phyloP scores from a whole-genome alignment of 2,113 vertebrate genomes.

The Lasiurus cinereus region DNA sequence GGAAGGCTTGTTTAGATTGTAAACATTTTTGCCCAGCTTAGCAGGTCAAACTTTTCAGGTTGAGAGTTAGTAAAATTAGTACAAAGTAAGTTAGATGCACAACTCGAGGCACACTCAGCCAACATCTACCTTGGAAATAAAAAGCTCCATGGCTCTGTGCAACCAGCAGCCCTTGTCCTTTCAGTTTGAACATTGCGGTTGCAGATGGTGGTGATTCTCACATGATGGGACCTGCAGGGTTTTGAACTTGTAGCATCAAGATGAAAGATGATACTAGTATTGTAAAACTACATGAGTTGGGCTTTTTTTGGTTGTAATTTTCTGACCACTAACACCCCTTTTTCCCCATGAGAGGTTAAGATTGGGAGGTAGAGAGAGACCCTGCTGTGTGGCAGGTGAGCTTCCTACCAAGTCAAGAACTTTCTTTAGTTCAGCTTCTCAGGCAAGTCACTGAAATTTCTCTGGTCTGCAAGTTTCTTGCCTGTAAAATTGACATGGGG shows the following conservation, averaged over 20 bases:
- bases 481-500: neutral
- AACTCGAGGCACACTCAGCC: neutral
- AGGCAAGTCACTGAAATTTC: neutral
- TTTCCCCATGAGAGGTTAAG: neutral
- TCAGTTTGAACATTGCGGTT: neutral
- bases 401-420: neutral
- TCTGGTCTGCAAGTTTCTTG: neutral
- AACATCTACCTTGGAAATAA: neutral
- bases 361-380: neutral
- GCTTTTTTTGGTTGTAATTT: neutral
- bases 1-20: neutral
- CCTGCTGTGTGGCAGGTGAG: neutral
- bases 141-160: neutral
- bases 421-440: neutral
- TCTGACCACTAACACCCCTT: neutral
- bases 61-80: neutral
- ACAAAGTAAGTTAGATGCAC: neutral
- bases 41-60: neutral
- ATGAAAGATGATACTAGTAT: neutral
- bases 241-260: conserved; percentile 39
- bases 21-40: neutral
- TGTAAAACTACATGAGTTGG: neutral
- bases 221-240: conserved; percentile 12
- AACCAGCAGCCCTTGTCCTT: neutral
- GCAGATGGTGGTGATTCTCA: neutral